These are phyloP conservation scores for Laticauda colubrina DNA, from an alignment of 2,113 vertebrate genomes.

Conservation along the genomic window DNA sequence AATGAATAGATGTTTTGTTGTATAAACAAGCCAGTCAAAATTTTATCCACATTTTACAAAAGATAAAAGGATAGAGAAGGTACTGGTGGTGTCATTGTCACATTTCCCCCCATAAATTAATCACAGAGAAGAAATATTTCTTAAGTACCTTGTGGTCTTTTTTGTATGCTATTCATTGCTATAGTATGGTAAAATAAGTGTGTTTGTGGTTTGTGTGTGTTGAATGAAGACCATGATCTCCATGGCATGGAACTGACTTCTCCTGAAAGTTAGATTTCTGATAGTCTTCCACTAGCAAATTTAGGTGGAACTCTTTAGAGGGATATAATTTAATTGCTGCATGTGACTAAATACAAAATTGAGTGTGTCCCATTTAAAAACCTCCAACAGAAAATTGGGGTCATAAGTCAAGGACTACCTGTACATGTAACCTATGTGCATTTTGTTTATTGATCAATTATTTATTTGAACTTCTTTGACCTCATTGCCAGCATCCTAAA, in stretches of 20 bases:
- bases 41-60: constrained; percentile 41
- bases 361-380: too few species aligned
- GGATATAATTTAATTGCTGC: background rate
- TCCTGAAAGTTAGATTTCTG: background rate
- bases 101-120: constrained; percentile 42
- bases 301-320: background rate
- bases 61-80: constrained; percentile 42
- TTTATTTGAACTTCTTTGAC: background rate
- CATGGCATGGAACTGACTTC: background rate
- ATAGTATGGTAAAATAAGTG: background rate
- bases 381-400: too few species aligned
- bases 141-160: constrained; percentile 24
- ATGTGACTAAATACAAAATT: background rate
- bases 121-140: constrained; percentile 28
- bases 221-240: background rate
- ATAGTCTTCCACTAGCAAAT: background rate
- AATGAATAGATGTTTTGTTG: constrained; percentile 60
- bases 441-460: background rate
- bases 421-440: background rate
- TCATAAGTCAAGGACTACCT: too few species aligned
- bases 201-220: background rate
- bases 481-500: background rate
- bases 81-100: constrained; percentile 40
- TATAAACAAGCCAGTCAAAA: constrained; percentile 66
- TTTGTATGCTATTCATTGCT: background rate